These are phyloP conservation scores for Phenganax marumi DNA, from an alignment of 92 coral and sea anemone species.

Conservation along the genomic window DNA sequence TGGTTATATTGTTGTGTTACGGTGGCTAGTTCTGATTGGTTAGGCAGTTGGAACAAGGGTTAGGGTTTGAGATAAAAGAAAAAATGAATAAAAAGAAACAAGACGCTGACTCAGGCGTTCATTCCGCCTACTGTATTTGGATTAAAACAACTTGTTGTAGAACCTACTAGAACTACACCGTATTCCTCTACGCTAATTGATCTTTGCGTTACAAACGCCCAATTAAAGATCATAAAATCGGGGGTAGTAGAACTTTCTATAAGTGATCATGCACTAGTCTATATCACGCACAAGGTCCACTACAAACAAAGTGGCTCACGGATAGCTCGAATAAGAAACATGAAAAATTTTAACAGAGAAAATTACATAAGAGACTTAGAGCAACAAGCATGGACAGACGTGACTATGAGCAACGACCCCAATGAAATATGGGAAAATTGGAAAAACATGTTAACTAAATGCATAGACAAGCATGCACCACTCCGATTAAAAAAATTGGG, in stretches of 20 bases:
- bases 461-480: slow-evolving; percentile 22
- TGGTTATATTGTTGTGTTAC: too few species aligned
- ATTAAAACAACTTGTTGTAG: neutral
- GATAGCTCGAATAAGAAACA: slow-evolving; percentile 19
- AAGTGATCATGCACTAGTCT: slow-evolving; percentile 28
- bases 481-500: neutral
- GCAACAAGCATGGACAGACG: slow-evolving; percentile 23
- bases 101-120: too few species aligned
- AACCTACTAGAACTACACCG: neutral
- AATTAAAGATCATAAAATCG: too few species aligned
- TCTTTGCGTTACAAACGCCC: neutral
- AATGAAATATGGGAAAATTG: slow-evolving; percentile 39
- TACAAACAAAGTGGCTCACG: slow-evolving; percentile 18
- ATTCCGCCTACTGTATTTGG: too few species aligned
- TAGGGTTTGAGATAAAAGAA: too few species aligned
- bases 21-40: too few species aligned
- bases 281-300: slow-evolving; percentile 15
- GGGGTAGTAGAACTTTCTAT: slow-evolving; percentile 15
- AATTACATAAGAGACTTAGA: slow-evolving; percentile 19
- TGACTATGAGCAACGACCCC: slow-evolving; percentile 22
- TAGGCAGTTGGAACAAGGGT: too few species aligned
- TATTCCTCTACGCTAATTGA: too few species aligned
- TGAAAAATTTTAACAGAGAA: slow-evolving; percentile 18
- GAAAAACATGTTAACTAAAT: slow-evolving; percentile 4
- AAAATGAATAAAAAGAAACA: too few species aligned